Base-by-base conservation (phyloP, 2,113 vertebrate species). In the Ceyx margarethae region DNA sequence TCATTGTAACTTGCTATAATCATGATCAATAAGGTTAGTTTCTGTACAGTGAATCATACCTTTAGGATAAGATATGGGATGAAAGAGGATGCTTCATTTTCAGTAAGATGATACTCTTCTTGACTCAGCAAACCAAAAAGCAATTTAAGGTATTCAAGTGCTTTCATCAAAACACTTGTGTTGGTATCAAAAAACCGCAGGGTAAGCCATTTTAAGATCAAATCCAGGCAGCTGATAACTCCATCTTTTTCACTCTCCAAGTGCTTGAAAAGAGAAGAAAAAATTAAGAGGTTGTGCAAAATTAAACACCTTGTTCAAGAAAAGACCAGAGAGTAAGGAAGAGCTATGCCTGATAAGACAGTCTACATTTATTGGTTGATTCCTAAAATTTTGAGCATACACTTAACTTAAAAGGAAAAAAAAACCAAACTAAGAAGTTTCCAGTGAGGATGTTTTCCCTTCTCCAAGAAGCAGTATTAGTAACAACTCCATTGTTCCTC, bases 161-260 rank as follows among this genome's bases (percentile, higher is more conserved):
- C 84, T 95, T 99, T 99, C 99, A 99, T 99, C 89, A 99, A 95
- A 67, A 99, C 98, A 7, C 98, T 99, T 91, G 99, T 99, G 95
- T 99, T 99, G 46, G 99, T 99, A 96, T 99, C 99, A 84, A 99
- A 99, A 97, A 99, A 99, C 3, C 99, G 97, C 85, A 99, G 96
- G 1, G 99, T 99, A 80, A 99, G 98, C 99, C 99, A 99, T 94
- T 99, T 99, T 61, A 99, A 96, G 78, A 99, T 98, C 78, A 99
- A 97, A 97, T 99, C 99, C 95, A 99, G 95, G 89, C 99, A 99
- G 96, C 98, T 94, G 79, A 99, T 98, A 56, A 98, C 98, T 76
- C 99, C 99, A 5, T 99, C 99, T 79, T 98, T 98, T 97, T 99
- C 99, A 54, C 80, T 97, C 87, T 99, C 99, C 98, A 99, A 95